Base-by-base conservation (phyloP, 2,888 invertebrate genomes). In the Syrista parreyssii region DNA sequence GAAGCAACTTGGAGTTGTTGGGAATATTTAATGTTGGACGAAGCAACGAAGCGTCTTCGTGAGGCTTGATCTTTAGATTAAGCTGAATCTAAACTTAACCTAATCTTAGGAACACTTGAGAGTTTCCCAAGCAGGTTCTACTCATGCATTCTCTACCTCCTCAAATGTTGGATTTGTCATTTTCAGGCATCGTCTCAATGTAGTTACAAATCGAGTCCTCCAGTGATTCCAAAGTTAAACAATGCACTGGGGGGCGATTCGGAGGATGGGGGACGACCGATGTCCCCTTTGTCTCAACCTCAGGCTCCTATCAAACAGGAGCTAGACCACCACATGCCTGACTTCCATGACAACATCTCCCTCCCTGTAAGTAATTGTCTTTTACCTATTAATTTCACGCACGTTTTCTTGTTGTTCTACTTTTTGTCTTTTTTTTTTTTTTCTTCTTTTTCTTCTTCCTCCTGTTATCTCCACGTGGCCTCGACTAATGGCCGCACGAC, bases 181-280 rank as follows among this genome's bases (percentile, higher is more conserved):
- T 89, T 91, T 74, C 88, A 94, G 94, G 93, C 94, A 91, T 93
- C 93, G 86, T 92, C 93, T 88, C 93, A 93, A 92, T 93, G 93
- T 93, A 94, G 94, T 93, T 94, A 93, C 91, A 94, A 94, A 93
- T 93, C 94, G 92, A 94, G 93, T 92, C 94, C 94, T 86, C 87
- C 89, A 86, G 88, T 91, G 87, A 88, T 87, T 88, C 94, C 94
- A 93, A 95, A 95, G 92, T 92, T 94, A 91, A 94, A 94, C 92
- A 93, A 94, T 88, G 93, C 94, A 87, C 91, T 92, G 87, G 92
- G 92, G 86, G 91, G 91, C 84, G 93, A 93, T 87, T 89, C 94
- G 82, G 93, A 93, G 83, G 92, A 92, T 86, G 91, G 91, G 83
- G 91, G 92, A 79, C 93, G 94, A 90, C 92, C 93, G 91, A 91